Conservation (phyloP, 2,113 vertebrate species). For the Grantiella picta region DNA sequence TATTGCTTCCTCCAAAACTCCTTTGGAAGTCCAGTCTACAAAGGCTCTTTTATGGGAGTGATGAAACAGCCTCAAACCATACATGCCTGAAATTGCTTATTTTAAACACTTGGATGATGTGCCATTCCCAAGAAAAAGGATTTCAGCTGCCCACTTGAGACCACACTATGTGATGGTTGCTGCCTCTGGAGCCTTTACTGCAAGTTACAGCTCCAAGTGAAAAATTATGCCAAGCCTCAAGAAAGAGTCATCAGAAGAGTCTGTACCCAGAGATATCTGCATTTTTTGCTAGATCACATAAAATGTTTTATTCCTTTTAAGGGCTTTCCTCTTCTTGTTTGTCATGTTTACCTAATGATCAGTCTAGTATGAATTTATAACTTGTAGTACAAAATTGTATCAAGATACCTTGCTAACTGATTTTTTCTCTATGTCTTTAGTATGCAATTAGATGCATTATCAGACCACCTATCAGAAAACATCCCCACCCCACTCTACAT, state of each 20-base stretch:
- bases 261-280: not conserved
- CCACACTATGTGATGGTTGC: fast-evolving
- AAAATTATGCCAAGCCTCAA: not conserved
- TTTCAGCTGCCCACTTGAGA: not conserved
- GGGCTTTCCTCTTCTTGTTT: not conserved
- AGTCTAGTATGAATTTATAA: not conserved
- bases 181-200: not conserved
- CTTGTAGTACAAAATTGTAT: not conserved
- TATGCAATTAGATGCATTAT: not conserved
- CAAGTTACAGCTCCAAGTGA: not conserved
- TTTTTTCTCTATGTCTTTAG: not conserved
- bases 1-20: not conserved
- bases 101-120: not conserved
- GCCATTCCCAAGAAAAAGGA: not conserved
- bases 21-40: not conserved
- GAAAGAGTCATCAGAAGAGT: not conserved
- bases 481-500: not conserved
- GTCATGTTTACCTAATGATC: not conserved
- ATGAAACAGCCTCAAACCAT: not conserved
- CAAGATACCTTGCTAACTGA: not conserved
- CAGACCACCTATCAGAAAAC: not conserved
- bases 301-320: not conserved
- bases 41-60: not conserved
- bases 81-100: not conserved
- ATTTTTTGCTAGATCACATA: not conserved